phyloP scores from a whole-genome alignment of 1,140 invertebrate species.

The Camponotus floridanus region DNA sequence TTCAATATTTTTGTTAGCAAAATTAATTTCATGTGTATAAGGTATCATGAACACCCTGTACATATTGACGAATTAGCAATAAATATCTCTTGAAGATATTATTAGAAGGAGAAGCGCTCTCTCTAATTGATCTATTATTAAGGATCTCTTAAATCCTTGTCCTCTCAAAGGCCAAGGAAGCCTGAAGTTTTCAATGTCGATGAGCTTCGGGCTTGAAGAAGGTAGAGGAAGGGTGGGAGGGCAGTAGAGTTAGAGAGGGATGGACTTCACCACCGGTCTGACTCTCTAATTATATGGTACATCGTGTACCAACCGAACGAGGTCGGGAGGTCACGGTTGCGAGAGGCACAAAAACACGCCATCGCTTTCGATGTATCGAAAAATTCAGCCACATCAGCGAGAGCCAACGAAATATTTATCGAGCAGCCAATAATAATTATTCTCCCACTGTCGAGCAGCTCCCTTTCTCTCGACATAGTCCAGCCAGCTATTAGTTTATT shows the following conservation, averaged over 20 bases:
- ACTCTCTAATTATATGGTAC: constrained; percentile 77
- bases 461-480: background rate
- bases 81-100: background rate
- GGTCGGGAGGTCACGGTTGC: constrained; percentile 75
- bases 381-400: constrained; percentile 60
- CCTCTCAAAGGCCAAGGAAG: constrained; percentile 12
- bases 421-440: constrained; percentile 44
- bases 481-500: constrained; percentile 29
- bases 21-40: too few species aligned
- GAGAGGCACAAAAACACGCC: constrained; percentile 71
- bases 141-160: constrained; percentile 19
- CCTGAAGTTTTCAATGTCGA: background rate
- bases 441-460: background rate
- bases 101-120: background rate
- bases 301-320: constrained; percentile 71
- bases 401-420: constrained; percentile 50
- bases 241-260: constrained; percentile 45
- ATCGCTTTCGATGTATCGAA: constrained; percentile 70
- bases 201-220: constrained; percentile 32
- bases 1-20: too few species aligned
- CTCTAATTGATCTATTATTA: constrained; percentile 29
- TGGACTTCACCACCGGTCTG: constrained; percentile 65
- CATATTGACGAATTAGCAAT: background rate
- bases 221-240: constrained; percentile 4
- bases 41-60: background rate